Percentiles rank a stretch among this genome's conserved stretches.
phyloP scores from a whole-genome alignment of 2,797 vertebrate species.

The Synaphobranchus kaupii region DNA sequence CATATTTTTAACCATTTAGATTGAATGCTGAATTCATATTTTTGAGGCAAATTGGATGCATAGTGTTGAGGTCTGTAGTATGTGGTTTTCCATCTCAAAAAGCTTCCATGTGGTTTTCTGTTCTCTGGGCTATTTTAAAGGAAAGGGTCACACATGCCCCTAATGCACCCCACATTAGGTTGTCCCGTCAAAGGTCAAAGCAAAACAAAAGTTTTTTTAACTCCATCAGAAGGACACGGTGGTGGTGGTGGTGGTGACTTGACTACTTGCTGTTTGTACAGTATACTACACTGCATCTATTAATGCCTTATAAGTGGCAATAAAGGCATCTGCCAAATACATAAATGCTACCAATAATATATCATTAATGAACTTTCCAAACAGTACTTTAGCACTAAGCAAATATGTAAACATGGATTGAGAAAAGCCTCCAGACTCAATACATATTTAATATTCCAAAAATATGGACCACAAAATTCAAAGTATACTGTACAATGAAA shows the following conservation, averaged over 20 bases:
- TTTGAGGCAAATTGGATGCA: background rate
- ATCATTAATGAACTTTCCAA: background rate
- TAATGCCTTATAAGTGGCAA: background rate
- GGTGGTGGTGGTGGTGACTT: background rate
- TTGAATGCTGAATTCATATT: background rate
- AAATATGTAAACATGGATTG: background rate
- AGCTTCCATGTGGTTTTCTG: background rate
- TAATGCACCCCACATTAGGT: background rate
- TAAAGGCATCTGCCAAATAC: background rate
- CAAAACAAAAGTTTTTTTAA: background rate
- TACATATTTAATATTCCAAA: background rate
- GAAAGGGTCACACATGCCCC: background rate
- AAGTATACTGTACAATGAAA: background rate
- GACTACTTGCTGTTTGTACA: background rate
- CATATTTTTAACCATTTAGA: background rate
- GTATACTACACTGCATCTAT: background rate
- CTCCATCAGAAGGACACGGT: background rate
- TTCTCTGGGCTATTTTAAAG: background rate
- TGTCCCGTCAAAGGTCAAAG: background rate
- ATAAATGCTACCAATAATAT: constrained; percentile 3
- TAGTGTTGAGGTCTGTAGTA: background rate
- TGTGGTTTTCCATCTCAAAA: background rate
- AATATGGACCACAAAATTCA: background rate
- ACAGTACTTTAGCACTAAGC: background rate
- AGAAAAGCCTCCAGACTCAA: background rate